Evolutionary conservation across 2,888 invertebrate species (phyloP), one percentile per base, ranked within the genome.

Genomic region (Mythimna loreyi): DNA sequence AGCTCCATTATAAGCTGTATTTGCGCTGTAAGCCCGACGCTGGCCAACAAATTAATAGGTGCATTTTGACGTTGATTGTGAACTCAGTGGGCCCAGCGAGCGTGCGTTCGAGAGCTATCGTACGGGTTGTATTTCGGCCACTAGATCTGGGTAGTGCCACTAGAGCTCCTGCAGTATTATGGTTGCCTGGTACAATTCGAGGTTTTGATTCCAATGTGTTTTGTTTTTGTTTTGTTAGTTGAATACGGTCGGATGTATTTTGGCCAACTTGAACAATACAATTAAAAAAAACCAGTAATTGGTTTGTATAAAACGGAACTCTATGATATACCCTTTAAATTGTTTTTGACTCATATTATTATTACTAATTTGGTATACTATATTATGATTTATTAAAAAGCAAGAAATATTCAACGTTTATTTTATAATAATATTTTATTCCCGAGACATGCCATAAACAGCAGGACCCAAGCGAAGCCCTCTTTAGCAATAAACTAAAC

Each of bases 401-500:
- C 11, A 1, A n/a, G 16, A 30, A 49, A 70, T 47, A 16, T 33
- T 19, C 16, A n/a, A 25, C 11, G 33, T 68, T 47, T 21, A 36
- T 49, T 43, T 45, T 36, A n/a, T 21, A 19, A n/a, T 21, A 19
- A 75, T 47, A 50, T 50, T 60, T 49, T 36, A 53, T 60, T 50
- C 13, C 28, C 16, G 3, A 59, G 30, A 45, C 8, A 52, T 52
- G 49, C 11, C 65, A 67, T 57, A 78, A 74, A 56, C 25, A 59
- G 23, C 11, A 9, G 36, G 25, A 30, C 23, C 23, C 13, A 53
- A 40, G 30, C 36, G 9, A 36, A 49, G 40, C 55, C 52, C 55
- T 65, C 60, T 43, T 57, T 43, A 49, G 68, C 56, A 68, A 70
- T 82, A 70, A 72, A 80, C 72, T 61, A 69, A 80, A 72, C 65